Base-by-base conservation (phyloP, 1,140 invertebrate species). In the Drosophila truncata region DNA sequence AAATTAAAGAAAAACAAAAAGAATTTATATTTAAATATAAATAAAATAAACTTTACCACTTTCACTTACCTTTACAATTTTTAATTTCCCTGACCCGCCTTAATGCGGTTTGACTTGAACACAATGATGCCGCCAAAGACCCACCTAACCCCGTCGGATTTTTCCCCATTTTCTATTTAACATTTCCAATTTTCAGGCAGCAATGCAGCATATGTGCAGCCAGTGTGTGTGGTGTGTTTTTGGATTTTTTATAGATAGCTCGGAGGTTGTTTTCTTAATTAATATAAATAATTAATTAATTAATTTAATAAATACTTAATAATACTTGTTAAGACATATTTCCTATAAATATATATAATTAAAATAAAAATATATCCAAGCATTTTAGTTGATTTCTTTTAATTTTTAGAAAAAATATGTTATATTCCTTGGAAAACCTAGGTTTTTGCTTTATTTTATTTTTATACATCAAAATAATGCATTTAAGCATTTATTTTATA, bases 1-100 rank as follows among this genome's bases (percentile, higher is more conserved):
- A 27, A 42, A 18, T 9, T 10, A 3, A 14, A 13, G 18, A 46
- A 35, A 11, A 31, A 10, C 8, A 8, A 3, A n/a, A 9, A 18
- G 41, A n/a, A 13, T 8, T 8, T 41, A 2, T 9, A 4, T 23
- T 16, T 9, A 16, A 2, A 46, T 23, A 25, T 14, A 46, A 47
- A 9, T 25, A 25, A 31, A 29, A 16, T 8, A 23, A 8, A 13
- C 27, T 20, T 18, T 31, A 2, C 16, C 35, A 79, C 78, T 64
- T 78, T 78, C 76, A 72, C 46, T 67, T 31, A 39, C 7, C 49
- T 58, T 20, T 55, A 18, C 11, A 16, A 33, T 35, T 35, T n/a
- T 42, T 31, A 33, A 46, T 63, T 39, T 47, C 46, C 79, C 62
- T 83, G 82, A 86, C 83, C 82, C 67, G 59, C 80, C 82, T 55